These are phyloP conservation scores for Anadara kagoshimensis DNA, from an alignment of 1,140 invertebrate species.

Conservation along the genomic window DNA sequence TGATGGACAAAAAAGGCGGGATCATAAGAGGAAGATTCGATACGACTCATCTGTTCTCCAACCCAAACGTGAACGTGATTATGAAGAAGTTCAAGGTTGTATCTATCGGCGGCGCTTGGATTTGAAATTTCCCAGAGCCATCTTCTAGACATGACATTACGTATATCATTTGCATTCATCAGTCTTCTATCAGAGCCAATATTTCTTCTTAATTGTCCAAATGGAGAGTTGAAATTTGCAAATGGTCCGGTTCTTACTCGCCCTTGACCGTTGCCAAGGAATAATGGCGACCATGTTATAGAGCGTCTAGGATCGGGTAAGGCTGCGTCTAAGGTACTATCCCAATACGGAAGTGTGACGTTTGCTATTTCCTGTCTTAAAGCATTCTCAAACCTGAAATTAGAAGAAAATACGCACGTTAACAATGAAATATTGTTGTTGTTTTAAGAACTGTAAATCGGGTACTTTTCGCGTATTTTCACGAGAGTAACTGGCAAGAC, in stretches of 20 bases:
- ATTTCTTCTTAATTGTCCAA: slow-evolving; percentile 45
- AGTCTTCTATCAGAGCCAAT: slow-evolving; percentile 43
- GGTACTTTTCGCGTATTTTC: too few species aligned
- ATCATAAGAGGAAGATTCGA: slow-evolving; percentile 54
- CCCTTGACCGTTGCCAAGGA: slow-evolving; percentile 72
- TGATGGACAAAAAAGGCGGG: slow-evolving; percentile 55
- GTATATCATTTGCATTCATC: slow-evolving; percentile 45
- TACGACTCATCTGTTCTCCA: slow-evolving; percentile 54
- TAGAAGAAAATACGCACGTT: too few species aligned
- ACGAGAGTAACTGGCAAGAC: too few species aligned
- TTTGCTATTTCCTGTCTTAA: slow-evolving; percentile 56
- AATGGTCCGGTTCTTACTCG: slow-evolving; percentile 70
- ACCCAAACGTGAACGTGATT: slow-evolving; percentile 54
- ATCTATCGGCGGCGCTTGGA: slow-evolving; percentile 47
- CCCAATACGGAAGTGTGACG: slow-evolving; percentile 74
- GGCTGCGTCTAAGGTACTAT: slow-evolving; percentile 68
- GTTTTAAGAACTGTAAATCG: too few species aligned
- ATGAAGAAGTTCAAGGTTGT: slow-evolving; percentile 53
- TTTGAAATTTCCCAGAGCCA: slow-evolving; percentile 53
- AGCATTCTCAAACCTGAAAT: slow-evolving; percentile 61
- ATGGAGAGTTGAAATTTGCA: slow-evolving; percentile 45
- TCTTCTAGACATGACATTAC: slow-evolving; percentile 27
- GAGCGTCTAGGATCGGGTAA: slow-evolving; percentile 69
- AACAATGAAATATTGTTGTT: too few species aligned
- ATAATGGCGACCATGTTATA: slow-evolving; percentile 69